Conservation (phyloP, 2,888 invertebrate genomes). For the Rhingia campestris region DNA sequence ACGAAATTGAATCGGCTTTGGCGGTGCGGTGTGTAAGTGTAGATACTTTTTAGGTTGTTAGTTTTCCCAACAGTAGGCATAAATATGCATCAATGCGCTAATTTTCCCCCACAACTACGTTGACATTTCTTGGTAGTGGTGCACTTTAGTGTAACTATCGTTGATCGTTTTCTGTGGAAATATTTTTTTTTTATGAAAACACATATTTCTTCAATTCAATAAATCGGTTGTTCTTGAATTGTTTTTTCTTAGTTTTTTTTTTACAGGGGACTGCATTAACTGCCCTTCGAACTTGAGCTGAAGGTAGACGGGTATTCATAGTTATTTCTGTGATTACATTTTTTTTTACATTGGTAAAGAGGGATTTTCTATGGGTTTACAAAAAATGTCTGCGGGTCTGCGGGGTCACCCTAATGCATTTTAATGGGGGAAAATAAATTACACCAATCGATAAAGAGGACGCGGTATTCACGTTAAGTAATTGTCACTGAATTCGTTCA, state of each 20-base stretch:
- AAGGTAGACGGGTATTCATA: constrained; percentile 57
- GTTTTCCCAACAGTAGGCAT: constrained; percentile 51
- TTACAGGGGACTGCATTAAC: neutral
- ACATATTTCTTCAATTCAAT: constrained; percentile 43
- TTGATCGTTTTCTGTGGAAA: constrained; percentile 31
- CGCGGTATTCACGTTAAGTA: too few species aligned
- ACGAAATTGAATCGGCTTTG: constrained; percentile 66
- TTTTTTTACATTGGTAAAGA: neutral
- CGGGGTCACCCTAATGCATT: constrained; percentile 8
- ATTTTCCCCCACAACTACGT: constrained; percentile 53
- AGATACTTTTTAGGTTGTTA: constrained; percentile 39
- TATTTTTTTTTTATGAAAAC: constrained; percentile 28
- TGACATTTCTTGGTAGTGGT: constrained; percentile 13
- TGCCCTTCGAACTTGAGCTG: constrained; percentile 58
- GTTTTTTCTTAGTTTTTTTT: constrained; percentile 10
- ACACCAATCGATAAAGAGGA: neutral
- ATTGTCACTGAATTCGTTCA: too few species aligned
- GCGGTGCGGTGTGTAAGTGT: constrained; percentile 23
- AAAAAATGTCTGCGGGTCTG: neutral
- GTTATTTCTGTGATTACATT: constrained; percentile 11
- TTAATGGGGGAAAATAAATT: neutral
- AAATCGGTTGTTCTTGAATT: constrained; percentile 55
- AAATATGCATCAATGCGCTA: constrained; percentile 66
- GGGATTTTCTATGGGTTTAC: neutral
- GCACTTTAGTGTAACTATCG: constrained; percentile 47